Evolutionary conservation across 2,888 invertebrate genomes (phyloP).

Genomic region (Pristionchus maxplancki): DNA sequence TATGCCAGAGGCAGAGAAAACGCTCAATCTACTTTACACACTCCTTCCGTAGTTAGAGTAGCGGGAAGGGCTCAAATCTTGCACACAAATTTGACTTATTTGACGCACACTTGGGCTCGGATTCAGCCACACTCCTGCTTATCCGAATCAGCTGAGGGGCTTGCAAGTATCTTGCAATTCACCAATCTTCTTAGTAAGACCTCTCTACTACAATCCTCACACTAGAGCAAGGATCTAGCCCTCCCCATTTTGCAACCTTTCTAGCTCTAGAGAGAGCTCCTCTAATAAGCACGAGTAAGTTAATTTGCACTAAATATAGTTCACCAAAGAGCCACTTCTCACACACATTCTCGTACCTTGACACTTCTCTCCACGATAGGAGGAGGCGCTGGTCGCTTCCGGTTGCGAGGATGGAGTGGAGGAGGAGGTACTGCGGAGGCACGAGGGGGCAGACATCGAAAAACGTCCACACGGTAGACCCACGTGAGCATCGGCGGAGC

Average conservation of each 20-base stretch:
- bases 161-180: neutral
- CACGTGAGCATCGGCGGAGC: neutral
- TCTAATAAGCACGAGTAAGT: neutral
- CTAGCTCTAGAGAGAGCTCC: neutral
- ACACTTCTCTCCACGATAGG: neutral
- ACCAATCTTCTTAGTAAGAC: neutral
- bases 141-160: neutral
- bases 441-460: neutral
- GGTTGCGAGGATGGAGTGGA: neutral
- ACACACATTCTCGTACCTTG: slow-evolving; percentile 13
- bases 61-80: neutral
- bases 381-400: slow-evolving; percentile 40
- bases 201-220: neutral
- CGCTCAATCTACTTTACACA: neutral
- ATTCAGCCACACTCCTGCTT: neutral
- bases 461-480: neutral
- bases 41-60: neutral
- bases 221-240: neutral
- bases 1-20: neutral
- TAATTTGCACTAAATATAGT: neutral
- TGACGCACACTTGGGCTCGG: neutral
- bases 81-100: neutral
- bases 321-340: neutral
- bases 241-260: neutral
- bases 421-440: neutral